Evolutionary conservation across 2,113 vertebrate species (phyloP).

Genomic region (Lepus americanus): DNA sequence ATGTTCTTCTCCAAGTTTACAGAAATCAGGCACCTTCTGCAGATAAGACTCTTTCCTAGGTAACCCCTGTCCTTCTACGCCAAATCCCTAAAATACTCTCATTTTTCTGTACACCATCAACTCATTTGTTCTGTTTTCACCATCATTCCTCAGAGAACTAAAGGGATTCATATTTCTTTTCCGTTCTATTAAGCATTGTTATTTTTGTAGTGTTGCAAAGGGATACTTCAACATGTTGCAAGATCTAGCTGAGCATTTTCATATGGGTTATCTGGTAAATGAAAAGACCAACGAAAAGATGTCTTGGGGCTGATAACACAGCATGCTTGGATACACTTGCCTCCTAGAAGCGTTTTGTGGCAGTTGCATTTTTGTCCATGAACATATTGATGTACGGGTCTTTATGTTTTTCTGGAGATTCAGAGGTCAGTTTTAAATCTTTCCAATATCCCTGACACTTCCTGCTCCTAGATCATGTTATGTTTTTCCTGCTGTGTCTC

Average conservation of each 20-base stretch:
- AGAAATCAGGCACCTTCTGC: background rate
- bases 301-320: background rate
- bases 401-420: slow-evolving; percentile 42
- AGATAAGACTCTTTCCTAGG: background rate
- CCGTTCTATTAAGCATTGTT: background rate
- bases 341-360: background rate
- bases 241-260: background rate
- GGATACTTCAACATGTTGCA: background rate
- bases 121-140: background rate
- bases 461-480: slow-evolving; percentile 13
- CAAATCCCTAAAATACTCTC: background rate
- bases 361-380: slow-evolving; percentile 53
- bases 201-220: slow-evolving; percentile 41
- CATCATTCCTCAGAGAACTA: slow-evolving; percentile 2
- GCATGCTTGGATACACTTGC: background rate
- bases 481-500: background rate
- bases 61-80: too few species aligned
- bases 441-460: slow-evolving; percentile 5
- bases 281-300: slow-evolving; percentile 14
- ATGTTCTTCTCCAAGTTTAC: background rate
- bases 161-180: background rate
- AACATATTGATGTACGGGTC: background rate
- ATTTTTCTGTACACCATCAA: background rate
- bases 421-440: slow-evolving; percentile 49
- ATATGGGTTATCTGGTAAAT: slow-evolving; percentile 39